Evolutionary conservation across 1,140 invertebrate species (phyloP).

Genomic region (Dinothrombium tinctorium): DNA sequence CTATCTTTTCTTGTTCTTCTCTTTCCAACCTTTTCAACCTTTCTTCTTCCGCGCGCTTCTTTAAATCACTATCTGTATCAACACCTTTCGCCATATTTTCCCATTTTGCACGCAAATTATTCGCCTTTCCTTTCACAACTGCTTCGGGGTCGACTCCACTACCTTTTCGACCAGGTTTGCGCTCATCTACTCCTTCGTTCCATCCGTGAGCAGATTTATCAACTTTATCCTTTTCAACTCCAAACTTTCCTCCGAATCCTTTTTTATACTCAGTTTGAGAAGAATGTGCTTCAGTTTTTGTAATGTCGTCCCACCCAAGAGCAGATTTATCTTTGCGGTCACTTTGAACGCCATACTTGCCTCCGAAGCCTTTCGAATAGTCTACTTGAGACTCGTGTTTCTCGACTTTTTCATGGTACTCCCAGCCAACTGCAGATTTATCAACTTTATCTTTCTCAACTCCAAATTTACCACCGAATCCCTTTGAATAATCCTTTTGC

Average conservation of each 20-base stretch:
- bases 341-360: conserved; percentile 65
- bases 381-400: conserved; percentile 25
- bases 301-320: conserved; percentile 26
- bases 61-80: conserved; percentile 19
- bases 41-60: conserved; percentile 30
- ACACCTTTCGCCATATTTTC: conserved; percentile 58
- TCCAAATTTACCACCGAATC: conserved; percentile 78
- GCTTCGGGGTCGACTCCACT: conserved; percentile 14
- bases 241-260: conserved; percentile 78
- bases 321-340: conserved; percentile 50
- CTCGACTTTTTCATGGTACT: conserved; percentile 27
- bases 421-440: conserved; percentile 29
- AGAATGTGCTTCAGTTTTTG: conserved; percentile 24
- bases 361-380: conserved; percentile 39
- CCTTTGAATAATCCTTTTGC: conserved; percentile 22
- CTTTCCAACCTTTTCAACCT: conserved; percentile 18
- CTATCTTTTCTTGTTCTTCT: conserved; percentile 16
- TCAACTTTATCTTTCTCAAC: conserved; percentile 61
- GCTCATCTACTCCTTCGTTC: conserved; percentile 25
- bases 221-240: conserved; percentile 54
- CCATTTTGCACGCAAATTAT: conserved; percentile 46
- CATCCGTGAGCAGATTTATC: conserved; percentile 36
- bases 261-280: conserved; percentile 20
- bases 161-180: conserved; percentile 19
- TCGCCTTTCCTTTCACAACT: conserved; percentile 32